Percentiles rank a stretch among this genome's conserved stretches.
These are phyloP conservation scores for Oxycera nigricornis DNA, from an alignment of 2,888 invertebrate species.

Conservation along the genomic window DNA sequence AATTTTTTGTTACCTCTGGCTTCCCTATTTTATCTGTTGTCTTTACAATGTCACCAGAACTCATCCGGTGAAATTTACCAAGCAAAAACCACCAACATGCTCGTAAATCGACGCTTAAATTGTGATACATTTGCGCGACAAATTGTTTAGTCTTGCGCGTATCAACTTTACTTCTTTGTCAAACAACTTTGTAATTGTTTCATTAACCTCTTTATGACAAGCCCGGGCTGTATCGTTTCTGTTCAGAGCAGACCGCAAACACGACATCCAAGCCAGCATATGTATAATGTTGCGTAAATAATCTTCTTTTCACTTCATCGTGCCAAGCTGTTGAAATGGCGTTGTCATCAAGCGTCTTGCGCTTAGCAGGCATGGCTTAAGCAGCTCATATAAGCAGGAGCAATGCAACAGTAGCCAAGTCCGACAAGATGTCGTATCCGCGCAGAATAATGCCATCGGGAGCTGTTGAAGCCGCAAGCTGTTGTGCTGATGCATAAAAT, in stretches of 20 bases:
- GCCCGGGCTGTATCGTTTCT: background rate
- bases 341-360: background rate
- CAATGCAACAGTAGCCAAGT: background rate
- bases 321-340: background rate
- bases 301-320: background rate
- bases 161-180: background rate
- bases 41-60: no score
- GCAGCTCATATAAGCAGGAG: background rate
- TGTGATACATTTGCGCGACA: background rate
- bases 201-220: constrained; percentile 15
- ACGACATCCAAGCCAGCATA: background rate
- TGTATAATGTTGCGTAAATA: constrained; percentile 18
- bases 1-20: no score
- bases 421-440: background rate
- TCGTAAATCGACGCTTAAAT: background rate
- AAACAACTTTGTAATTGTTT: constrained; percentile 6
- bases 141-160: background rate
- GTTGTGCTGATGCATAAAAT: background rate
- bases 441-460: background rate
- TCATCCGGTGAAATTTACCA: no score
- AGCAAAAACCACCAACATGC: background rate
- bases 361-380: background rate
- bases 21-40: no score
- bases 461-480: background rate
- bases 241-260: background rate